Evolutionary conservation across 2,888 invertebrate species (phyloP), one percentile per base, ranked within the genome.

Genomic region (Callinectes sapidus): DNA sequence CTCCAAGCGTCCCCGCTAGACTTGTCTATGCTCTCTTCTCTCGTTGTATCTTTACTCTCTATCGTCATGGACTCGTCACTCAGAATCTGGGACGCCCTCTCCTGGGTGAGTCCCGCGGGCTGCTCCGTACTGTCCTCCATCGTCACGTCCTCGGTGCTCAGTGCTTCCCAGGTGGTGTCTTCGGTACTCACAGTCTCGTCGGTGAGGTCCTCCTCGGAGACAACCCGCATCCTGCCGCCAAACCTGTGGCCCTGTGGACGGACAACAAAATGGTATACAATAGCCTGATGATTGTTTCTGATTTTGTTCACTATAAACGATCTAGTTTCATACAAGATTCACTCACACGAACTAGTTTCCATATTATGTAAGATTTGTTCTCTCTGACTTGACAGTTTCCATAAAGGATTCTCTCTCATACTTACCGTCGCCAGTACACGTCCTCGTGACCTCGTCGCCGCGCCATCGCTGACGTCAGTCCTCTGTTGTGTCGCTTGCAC

Each of bases 371-470:
- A 10, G 48, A 48, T 48, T 61, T 23, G 16, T 23, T 61, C 71
- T 71, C 71, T 28, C 71, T 71, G 23, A 23, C 71, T 71, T 48
- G 10, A 8, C 48, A 48, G 10, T 48, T 48, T 48, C 48, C 48
- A 6, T 48, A 48, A 48, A 48, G 48, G 10, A 48, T n/a, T 81
- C 35, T 35, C 2, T 81, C 35, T 81, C 14, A 23, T 16, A 81
- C 81, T 81, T 35, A 81, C 81, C 81, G 35, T 81, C 35, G 81
- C 32, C 35, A 14, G 16, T n/a, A 35, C 81, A 81, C 81, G 81
- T 81, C 81, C 81, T 81, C 81, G 81, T 35, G 35, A 81, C 35
- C 81, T 35, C 81, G 35, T 14, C 81, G 81, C 35, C 81, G 35
- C 16, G 16, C 35, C 81, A 16, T 14, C 35, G 16, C 81, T n/a